These are phyloP conservation scores for Sardina pilchardus DNA, from an alignment of 2,113 vertebrate species.

Conservation along the genomic window DNA sequence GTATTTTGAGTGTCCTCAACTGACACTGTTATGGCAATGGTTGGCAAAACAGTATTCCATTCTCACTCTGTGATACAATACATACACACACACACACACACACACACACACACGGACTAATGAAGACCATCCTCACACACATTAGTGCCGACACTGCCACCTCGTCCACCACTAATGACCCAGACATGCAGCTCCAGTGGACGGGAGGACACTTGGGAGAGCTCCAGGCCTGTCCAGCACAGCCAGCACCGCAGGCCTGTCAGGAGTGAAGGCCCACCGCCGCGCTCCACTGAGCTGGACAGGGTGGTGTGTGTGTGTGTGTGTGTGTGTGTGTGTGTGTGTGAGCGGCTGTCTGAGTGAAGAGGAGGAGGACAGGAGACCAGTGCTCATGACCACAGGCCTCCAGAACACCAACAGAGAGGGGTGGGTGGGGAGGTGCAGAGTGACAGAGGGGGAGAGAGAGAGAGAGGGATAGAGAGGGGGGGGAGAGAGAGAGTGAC, in stretches of 20 bases:
- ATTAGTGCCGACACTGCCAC: neutral
- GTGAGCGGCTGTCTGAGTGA: neutral
- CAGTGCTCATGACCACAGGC: neutral
- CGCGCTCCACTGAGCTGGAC: too few relatives aligned
- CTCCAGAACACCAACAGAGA: neutral
- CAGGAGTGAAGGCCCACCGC: neutral
- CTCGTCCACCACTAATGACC: neutral
- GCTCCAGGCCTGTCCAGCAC: neutral
- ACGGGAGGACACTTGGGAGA: neutral
- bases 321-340: too few relatives aligned
- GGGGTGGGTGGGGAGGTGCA: neutral
- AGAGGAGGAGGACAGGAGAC: neutral
- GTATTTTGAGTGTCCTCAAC: neutral
- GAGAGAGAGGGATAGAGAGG: neutral
- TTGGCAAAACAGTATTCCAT: neutral
- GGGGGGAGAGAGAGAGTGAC: too few relatives aligned
- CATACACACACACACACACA: neutral
- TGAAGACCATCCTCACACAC: neutral
- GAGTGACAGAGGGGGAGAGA: neutral
- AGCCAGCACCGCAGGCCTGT: neutral
- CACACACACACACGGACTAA: neutral
- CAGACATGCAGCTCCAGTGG: neutral
- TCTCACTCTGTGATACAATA: neutral
- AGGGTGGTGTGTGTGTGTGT: too few relatives aligned
- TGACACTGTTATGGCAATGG: slow-evolving; percentile 12